Evolutionary conservation across 2,113 vertebrate genomes (phyloP), one percentile per base, ranked within the genome.

Genomic region (Sceloporus undulatus): DNA sequence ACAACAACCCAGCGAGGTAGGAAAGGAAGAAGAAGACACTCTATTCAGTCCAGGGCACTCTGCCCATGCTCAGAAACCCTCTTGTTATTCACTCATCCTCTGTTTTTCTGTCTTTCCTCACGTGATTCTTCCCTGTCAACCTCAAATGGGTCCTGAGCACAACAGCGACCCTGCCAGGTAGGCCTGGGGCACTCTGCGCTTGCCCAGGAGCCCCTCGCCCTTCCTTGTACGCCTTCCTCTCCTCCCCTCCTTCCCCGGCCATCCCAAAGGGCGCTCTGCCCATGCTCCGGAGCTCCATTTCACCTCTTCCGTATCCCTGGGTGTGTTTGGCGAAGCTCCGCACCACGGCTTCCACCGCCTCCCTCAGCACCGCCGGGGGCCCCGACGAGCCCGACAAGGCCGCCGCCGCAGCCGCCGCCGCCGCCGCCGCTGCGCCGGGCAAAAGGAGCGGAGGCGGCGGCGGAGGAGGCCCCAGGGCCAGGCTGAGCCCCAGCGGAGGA

Each of bases 241-340:
- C 34, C 34, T 34, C 34, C 34, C 34, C 34, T 34, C 65, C 18
- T 4, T 21, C 18, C 65, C 14, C 9, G 3, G 4, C 18, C 9
- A 18, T 7, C 73, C 19, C 25, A n/a, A 27, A 29, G 54, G n/a
- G 14, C 23, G 9, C 74, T 68, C 66, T 68, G 66, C 66, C 7
- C 66, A 68, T 68, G 66, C 66, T 23, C 65, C 1, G 65, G 13
- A 25, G 66, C 66, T 4, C 23, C 18, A 23, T 62, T 13, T 97
- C 97, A 99, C 98, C 98, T 96, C 98, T 97, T 92, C 98, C 98
- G 91, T 99, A 99, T 82, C 98, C 98, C 91, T 99, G 98, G 19
- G 98, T 99, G 97, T 99, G 98, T 93, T 98, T 99, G 89, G 98
- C 98, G 96, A 99, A 99, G 97, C 98, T 99, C 94, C 98, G 94